Base-by-base conservation (phyloP, 2,113 vertebrate species). In the Epinephelus lanceolatus region DNA sequence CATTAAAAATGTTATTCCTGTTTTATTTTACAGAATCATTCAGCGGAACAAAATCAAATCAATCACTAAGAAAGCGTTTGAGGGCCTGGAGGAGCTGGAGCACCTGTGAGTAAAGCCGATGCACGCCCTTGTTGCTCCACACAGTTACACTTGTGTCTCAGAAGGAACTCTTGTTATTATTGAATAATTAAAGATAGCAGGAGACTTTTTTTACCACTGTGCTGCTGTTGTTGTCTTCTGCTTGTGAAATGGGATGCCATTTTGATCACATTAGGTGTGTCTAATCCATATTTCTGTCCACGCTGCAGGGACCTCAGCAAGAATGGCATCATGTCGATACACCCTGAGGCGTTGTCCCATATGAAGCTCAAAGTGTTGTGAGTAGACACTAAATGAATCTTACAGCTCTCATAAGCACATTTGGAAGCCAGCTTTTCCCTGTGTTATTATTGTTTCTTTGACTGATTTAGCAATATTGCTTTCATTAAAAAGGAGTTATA, bases 321-420 rank as follows among this genome's bases (percentile, higher is more conserved):
- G 90, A 99, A 99, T 33, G 97, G 95, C 66, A 98, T 99, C 92
- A 98, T 99, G 97, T 99, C 98, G 5, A 93, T 99, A 87, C 98
- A 99, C 92, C 97, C 95, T 47, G 98, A 98, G 81, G 95, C 97
- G 0, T 95, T 99, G 93, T 96, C 96, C 56, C 97, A 98, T 86
- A 96, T 98, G 95, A 98, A 97, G 92, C 97, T 99, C 15, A 95
- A 96, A 86, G 96, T 97, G 84, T 85, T 99, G 98, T 99, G 95
- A 97, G 98, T 96, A 85, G 40, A 74, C 23, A 14, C 30, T 23
- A 65, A 76, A 79, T 37, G 1, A 59, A 37, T 52, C 23, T 63
- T 33, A 19, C 3, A 74, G 13, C 23, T 63, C 40, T 60, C 3
- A 27, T 27, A 12, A 75, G 33, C 40, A 37, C 76, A 52, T 75